phyloP scores from a whole-genome alignment of 2,888 invertebrate genomes.

The Odontocolon sp. region DNA sequence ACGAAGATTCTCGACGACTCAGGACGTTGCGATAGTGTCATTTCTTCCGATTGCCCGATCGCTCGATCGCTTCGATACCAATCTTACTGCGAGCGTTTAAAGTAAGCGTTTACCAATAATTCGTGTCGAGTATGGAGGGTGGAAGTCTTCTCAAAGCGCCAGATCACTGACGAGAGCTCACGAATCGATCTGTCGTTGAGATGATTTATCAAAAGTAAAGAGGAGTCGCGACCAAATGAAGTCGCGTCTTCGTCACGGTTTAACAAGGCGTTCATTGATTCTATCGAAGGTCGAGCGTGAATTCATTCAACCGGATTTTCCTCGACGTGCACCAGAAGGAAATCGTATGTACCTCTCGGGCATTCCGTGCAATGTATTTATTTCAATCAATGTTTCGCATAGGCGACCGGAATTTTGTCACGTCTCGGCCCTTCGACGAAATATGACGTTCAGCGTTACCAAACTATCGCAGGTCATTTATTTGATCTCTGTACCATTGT shows the following conservation, averaged over 20 bases:
- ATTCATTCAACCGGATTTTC: slow-evolving; percentile 2
- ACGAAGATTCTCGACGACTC: slow-evolving; percentile 1
- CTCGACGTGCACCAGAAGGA: slow-evolving; percentile 1
- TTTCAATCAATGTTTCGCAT: slow-evolving; percentile 31
- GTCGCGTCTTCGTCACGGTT: slow-evolving; percentile 36
- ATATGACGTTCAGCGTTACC: slow-evolving; percentile 72
- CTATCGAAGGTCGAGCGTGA: slow-evolving; percentile 28
- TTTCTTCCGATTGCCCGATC: slow-evolving; percentile 41
- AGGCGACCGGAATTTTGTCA: background rate
- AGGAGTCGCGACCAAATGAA: background rate
- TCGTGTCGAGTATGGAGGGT: slow-evolving; percentile 14
- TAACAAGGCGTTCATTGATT: slow-evolving; percentile 48
- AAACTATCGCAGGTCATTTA: slow-evolving; percentile 77
- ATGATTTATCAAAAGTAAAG: slow-evolving; percentile 10
- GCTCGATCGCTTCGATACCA: slow-evolving; percentile 9
- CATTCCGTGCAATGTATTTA: slow-evolving; percentile 42
- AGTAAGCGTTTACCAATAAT: slow-evolving; percentile 7
- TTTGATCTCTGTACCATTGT: slow-evolving; percentile 79
- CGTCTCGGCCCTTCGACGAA: slow-evolving; percentile 15
- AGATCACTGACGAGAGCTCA: background rate
- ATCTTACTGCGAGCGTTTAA: slow-evolving; percentile 8
- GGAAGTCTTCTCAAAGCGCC: background rate
- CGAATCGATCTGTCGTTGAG: slow-evolving; percentile 2
- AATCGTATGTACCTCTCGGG: slow-evolving; percentile 8
- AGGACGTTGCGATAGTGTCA: slow-evolving; percentile 6